Percentiles rank a stretch among this genome's conserved stretches.
Evolutionary conservation across 2,797 vertebrate genomes (phyloP).

Genomic region (Mustela erminea): DNA sequence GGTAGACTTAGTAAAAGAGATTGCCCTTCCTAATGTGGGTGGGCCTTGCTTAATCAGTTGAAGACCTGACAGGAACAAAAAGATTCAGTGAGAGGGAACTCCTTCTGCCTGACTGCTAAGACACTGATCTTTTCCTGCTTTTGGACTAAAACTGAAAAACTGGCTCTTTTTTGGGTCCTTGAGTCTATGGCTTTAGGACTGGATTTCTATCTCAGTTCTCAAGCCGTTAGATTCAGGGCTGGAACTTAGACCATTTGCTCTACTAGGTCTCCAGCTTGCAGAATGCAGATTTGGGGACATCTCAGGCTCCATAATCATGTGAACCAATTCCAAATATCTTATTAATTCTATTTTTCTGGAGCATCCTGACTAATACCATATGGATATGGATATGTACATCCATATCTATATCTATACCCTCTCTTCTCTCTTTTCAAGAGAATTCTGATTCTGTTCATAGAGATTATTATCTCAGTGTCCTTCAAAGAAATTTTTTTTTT

Average conservation of each 20-base stretch:
- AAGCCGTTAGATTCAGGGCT: neutral
- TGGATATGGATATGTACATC: neutral
- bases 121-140: neutral
- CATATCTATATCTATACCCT: neutral
- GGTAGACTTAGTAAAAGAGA: neutral
- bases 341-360: neutral
- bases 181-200: neutral
- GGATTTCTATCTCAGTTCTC: neutral
- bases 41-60: neutral
- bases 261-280: neutral
- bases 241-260: rapidly evolving
- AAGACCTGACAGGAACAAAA: neutral
- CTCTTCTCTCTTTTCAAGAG: neutral
- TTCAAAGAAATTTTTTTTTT: neutral
- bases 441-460: neutral
- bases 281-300: neutral
- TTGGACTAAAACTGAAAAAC: neutral
- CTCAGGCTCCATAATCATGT: neutral
- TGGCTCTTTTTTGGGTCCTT: neutral
- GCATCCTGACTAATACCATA: neutral
- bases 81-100: neutral
- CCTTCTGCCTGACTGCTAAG: neutral
- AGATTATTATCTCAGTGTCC: neutral
- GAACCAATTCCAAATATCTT: neutral
- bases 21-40: neutral